phyloP scores from a whole-genome alignment of 2,113 vertebrate genomes.

The Corythaixoides concolor region DNA sequence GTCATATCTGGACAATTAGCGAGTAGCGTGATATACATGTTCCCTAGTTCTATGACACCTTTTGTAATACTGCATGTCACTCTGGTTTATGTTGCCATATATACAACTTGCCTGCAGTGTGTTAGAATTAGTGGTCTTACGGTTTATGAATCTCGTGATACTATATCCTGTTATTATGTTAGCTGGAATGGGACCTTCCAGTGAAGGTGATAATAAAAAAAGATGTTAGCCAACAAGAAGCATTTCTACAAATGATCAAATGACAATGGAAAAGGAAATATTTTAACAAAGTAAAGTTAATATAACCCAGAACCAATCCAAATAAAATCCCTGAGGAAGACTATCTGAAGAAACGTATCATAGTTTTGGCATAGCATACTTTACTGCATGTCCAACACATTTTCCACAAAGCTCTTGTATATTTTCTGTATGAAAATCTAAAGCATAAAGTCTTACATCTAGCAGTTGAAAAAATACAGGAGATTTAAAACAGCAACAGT shows the following conservation, averaged over 20 bases:
- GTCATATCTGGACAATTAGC: background rate
- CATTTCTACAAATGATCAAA: conserved; percentile 37
- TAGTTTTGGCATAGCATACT: background rate
- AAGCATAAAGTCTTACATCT: conserved; percentile 31
- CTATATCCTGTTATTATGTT: background rate
- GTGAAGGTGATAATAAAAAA: conserved; percentile 29
- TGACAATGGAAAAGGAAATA: conserved; percentile 45
- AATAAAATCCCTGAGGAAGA: conserved; percentile 34
- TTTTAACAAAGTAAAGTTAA: conserved; percentile 35
- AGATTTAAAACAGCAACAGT: conserved; percentile 37
- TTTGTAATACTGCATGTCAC: background rate
- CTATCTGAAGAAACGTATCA: conserved; percentile 10
- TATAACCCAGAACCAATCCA: background rate
- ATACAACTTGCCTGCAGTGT: background rate
- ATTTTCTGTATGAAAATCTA: conserved; percentile 56
- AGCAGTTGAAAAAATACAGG: conserved; percentile 53
- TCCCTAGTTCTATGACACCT: background rate
- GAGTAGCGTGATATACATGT: background rate
- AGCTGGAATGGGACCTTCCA: conserved; percentile 31
- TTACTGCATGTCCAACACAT: background rate
- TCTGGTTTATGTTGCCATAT: conserved; percentile 8
- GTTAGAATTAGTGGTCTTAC: conserved; percentile 22
- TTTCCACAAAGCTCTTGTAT: conserved; percentile 56
- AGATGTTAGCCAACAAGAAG: background rate
- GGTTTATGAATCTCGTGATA: conserved; percentile 54